A percentile compares a stretch with the other conserved stretches of the same genome.
phyloP scores from a whole-genome alignment of 2,797 vertebrate species.

The Pelochelys cantorii region DNA sequence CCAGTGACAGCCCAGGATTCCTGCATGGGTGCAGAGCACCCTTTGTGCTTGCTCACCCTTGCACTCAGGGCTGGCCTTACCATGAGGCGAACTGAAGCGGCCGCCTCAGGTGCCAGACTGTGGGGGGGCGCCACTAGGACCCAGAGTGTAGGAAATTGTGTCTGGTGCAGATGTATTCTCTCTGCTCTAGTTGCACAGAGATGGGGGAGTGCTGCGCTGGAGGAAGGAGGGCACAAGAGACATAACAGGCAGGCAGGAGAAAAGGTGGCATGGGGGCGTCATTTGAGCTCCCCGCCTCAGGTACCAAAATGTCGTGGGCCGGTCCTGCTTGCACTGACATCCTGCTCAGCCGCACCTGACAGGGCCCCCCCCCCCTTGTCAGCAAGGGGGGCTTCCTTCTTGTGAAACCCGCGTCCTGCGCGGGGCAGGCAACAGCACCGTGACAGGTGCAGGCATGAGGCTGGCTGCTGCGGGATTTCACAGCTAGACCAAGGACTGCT shows the following conservation, averaged over 20 bases:
- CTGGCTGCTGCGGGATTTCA: background rate
- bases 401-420: background rate
- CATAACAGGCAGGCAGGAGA: too few relatives aligned
- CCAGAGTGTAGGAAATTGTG: too few relatives aligned
- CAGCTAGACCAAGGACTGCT: background rate
- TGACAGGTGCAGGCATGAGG: background rate
- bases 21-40: background rate
- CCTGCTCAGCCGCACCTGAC: background rate
- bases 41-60: background rate
- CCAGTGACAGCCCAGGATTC: background rate
- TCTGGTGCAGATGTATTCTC: too few relatives aligned
- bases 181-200: too few relatives aligned
- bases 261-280: too few relatives aligned
- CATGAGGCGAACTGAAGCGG: too few relatives aligned
- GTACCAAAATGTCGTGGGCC: too few relatives aligned
- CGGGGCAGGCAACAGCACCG: background rate
- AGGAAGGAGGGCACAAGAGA: too few relatives aligned
- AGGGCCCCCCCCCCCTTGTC: background rate
- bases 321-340: background rate
- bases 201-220: too few relatives aligned
- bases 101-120: too few relatives aligned
- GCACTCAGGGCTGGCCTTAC: background rate
- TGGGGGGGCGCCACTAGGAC: too few relatives aligned
- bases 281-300: too few relatives aligned
- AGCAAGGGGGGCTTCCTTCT: background rate